These are phyloP conservation scores for Parotocinclus haroldoi DNA, from an alignment of 2,797 vertebrate species.

Conservation along the genomic window DNA sequence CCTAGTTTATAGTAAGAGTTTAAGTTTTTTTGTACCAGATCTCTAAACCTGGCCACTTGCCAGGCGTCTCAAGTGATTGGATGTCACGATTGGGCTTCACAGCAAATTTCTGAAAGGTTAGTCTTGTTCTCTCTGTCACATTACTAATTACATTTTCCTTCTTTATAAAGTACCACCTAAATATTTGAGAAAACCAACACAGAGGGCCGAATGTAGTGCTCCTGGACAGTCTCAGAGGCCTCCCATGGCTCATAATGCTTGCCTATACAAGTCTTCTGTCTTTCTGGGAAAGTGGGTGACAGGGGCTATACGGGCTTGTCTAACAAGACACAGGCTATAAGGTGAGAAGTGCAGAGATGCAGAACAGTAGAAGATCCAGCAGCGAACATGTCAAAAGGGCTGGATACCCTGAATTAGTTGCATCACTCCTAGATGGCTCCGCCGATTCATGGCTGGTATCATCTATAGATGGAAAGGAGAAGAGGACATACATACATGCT, in stretches of 20 bases:
- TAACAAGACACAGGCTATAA: conserved; percentile 84
- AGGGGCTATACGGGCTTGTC: conserved; percentile 41
- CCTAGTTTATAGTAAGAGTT: neutral
- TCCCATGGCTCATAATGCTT: conserved; percentile 36
- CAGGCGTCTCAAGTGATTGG: conserved; percentile 23
- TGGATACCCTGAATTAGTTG: conserved; percentile 78
- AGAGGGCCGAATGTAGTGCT: conserved; percentile 66
- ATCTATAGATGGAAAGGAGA: conserved; percentile 69
- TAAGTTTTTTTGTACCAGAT: conserved; percentile 18
- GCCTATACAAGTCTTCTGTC: conserved; percentile 10
- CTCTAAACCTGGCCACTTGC: conserved; percentile 61
- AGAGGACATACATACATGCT: neutral
- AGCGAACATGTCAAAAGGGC: conserved; percentile 80
- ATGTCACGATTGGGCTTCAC: conserved; percentile 83
- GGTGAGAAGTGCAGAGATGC: conserved; percentile 85
- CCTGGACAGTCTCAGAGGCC: conserved; percentile 76
- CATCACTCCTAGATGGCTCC: conserved; percentile 93
- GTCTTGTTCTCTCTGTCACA: conserved; percentile 70
- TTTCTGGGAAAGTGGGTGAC: conserved; percentile 7
- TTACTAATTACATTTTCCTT: conserved; percentile 72
- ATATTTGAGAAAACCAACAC: conserved; percentile 79
- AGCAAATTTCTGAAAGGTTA: conserved; percentile 75
- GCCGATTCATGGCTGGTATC: conserved; percentile 97
- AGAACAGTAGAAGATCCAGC: conserved; percentile 82
- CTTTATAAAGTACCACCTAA: conserved; percentile 86